Evolutionary conservation across 2,113 vertebrate genomes (phyloP).

Genomic region (Orycteropus afer): DNA sequence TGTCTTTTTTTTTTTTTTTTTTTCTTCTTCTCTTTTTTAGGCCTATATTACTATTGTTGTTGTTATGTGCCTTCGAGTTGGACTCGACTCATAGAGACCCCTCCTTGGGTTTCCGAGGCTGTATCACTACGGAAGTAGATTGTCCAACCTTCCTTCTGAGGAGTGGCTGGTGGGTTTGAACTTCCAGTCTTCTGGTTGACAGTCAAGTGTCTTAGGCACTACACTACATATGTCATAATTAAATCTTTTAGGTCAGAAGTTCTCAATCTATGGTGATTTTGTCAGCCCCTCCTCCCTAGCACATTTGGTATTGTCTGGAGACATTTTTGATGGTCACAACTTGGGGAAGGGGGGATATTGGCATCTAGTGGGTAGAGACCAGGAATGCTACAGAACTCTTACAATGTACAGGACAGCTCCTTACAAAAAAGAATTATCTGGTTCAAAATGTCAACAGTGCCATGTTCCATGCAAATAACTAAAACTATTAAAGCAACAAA

Average conservation of each 20-base stretch:
- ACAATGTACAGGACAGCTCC: neutral
- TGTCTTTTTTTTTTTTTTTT: neutral
- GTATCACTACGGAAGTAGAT: too few species aligned
- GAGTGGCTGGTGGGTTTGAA: too few species aligned
- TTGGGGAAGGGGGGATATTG: neutral
- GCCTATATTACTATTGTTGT: neutral
- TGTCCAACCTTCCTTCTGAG: too few species aligned
- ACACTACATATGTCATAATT: neutral
- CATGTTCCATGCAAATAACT: neutral
- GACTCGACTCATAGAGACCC: too few species aligned
- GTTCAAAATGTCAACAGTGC: neutral
- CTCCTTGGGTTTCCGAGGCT: too few species aligned
- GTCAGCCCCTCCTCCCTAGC: neutral
- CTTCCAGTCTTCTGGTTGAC: too few species aligned
- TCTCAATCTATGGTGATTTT: neutral
- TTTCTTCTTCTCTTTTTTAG: too few species aligned
- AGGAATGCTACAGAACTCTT: neutral
- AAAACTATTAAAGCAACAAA: neutral
- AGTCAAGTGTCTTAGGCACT: too few species aligned
- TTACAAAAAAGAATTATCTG: neutral
- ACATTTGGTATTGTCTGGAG: neutral
- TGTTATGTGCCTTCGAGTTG: too few species aligned
- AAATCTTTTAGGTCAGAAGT: neutral
- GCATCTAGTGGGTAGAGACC: neutral
- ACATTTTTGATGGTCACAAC: neutral